Evolutionary conservation across 2,797 vertebrate species (phyloP), one percentile per base, ranked within the genome.

Genomic region (Acanthis flammea): DNA sequence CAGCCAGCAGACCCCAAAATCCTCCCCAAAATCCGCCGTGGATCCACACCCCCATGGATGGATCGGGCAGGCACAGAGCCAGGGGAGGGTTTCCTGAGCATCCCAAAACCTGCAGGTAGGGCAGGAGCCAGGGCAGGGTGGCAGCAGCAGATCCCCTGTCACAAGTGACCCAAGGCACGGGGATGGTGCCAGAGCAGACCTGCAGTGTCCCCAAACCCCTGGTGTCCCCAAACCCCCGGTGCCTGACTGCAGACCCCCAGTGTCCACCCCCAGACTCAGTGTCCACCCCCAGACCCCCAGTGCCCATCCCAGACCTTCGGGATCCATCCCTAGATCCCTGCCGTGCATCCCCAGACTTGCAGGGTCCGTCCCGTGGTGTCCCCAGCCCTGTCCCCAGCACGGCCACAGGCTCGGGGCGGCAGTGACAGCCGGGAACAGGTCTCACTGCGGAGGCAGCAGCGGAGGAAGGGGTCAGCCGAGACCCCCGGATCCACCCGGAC

Each of bases 21-120:
- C 11, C 4, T 7, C 24, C 4, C 28, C 79, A 11, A n/a, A 53
- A 33, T 2, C 11, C 4, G 0, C 41, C 1, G 0, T 0, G 4
- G 22, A 9, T 2, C n/a, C 25, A 0, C 28, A 0, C 2, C 51
- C 45, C 57, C 9, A 2, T 0, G 1, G 44, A 17, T 0, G 2
- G 45, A 37, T 2, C 7, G 1, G 61, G 24, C 7, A 0, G 1
- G 41, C 19, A 51, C 25, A 0, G 12, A 2, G 66, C 73, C 63
- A 2, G 28, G 19, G 0, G 19, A 65, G 47, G 10, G 2, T 7
- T 7, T 24, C 45, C 55, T 2, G 41, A 60, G 44, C 50, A 14
- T 1, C 76, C 76, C 92, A 54, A 77, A 68, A 54, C 0, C 24
- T 1, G 9, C 37, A 17, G 10, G 2, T 0, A 0, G 58, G 53